Evolutionary conservation across 2,797 vertebrate genomes (phyloP), one percentile per base, ranked within the genome.

Genomic region (Alectoris magna): DNA sequence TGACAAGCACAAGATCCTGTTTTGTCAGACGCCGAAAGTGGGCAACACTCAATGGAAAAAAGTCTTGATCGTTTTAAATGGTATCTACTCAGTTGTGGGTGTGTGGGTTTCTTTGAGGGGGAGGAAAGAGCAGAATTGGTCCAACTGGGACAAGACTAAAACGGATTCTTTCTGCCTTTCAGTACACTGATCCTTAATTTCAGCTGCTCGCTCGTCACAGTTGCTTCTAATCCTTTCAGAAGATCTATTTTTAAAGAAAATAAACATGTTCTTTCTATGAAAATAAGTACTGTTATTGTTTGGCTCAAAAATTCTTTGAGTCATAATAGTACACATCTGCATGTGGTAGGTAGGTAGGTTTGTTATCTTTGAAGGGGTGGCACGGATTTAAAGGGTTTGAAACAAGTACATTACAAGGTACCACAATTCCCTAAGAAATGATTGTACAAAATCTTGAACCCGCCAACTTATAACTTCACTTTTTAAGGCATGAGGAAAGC

Each of bases 1-100:
- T 59, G 99, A 99, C 98, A 99, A 99, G 93, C 98, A 99, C 97
- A 99, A 98, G 97, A 99, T 99, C 95, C 97, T 99, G 67, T 99
- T 99, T 97, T 99, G 99, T 97, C 99, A 99, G 97, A 99, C 99
- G 1, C 99, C 99, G 23, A 99, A 99, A 98, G 99, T 99, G 96
- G 99, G 99, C 85, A 99, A 99, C 97, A 99, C 99, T 2, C 99
- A 99, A 71, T 99, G 99, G 99, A 99, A 99, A 98, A 99, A 99
- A 98, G 99, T 99, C 95, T 98, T 99, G 64, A 99, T 99, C 14
- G 99, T 99, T 93, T 98, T 99, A 87, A 99, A 99, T 16, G 99
- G 99, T 99, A 96, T 90, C 97, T 95, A 21, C 59, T 95, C 75
- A 72, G 59, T 68, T 88, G 41, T 80, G 86, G 84, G 60, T 36